Percentiles rank a stretch among this genome's conserved stretches.
phyloP scores from a whole-genome alignment of 2,888 invertebrate genomes.

The Drosophila buzzatii region DNA sequence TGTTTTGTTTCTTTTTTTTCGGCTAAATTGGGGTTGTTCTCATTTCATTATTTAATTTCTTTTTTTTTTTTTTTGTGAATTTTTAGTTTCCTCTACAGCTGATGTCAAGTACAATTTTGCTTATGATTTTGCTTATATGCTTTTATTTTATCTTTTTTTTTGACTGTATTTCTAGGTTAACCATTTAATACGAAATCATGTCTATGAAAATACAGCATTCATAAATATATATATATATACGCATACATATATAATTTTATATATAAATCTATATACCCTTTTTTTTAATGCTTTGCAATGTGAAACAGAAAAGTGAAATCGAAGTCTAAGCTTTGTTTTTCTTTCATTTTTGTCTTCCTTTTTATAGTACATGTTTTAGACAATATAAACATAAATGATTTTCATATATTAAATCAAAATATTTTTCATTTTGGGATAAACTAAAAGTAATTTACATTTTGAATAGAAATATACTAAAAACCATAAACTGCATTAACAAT shows the following conservation, averaged over 20 bases:
- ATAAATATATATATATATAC: constrained; percentile 43
- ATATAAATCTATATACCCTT: constrained; percentile 68
- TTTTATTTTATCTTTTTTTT: constrained; percentile 31
- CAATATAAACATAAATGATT: constrained; percentile 48
- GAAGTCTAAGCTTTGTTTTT: constrained; percentile 34
- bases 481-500: constrained; percentile 52
- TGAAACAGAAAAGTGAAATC: constrained; percentile 32
- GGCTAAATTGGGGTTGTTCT: constrained; percentile 29
- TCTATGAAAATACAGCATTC: constrained; percentile 71
- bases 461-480: constrained; percentile 37
- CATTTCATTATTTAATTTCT: constrained; percentile 33
- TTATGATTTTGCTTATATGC: constrained; percentile 61
- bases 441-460: constrained; percentile 43
- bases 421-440: constrained; percentile 8
- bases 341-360: constrained; percentile 24
- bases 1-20: constrained; percentile 10
- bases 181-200: constrained; percentile 74
- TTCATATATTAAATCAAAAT: constrained; percentile 30
- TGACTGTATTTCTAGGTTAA: constrained; percentile 70
- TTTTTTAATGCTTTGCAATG: constrained; percentile 66
- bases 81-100: constrained; percentile 64
- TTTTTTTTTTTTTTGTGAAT: constrained; percentile 32
- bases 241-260: constrained; percentile 33
- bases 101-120: constrained; percentile 74
- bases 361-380: constrained; percentile 56